Conservation (phyloP, 2,113 vertebrate species). For the Mellivora capensis region DNA sequence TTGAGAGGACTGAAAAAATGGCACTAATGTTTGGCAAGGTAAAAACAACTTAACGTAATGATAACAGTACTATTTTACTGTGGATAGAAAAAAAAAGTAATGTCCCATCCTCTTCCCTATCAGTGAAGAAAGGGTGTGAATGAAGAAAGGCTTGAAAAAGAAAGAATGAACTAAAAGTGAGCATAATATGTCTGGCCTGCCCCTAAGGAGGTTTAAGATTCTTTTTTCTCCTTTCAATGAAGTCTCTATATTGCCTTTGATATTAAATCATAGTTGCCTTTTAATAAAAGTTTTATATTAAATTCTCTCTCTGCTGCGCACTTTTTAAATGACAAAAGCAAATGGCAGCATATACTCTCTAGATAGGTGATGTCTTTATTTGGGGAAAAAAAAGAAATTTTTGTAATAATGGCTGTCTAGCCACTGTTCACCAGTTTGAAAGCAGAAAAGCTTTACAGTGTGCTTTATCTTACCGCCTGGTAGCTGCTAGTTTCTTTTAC, state of each 20-base stretch:
- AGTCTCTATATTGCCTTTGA: background rate
- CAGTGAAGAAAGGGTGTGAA: background rate
- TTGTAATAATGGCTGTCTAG: background rate
- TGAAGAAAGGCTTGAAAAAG: background rate
- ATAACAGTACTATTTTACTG: background rate
- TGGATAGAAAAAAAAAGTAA: background rate
- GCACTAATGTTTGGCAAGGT: background rate
- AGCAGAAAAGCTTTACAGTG: background rate
- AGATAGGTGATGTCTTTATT: conserved; percentile 23
- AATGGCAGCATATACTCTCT: background rate
- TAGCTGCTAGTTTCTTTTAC: background rate
- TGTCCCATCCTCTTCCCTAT: background rate
- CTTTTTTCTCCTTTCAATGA: background rate
- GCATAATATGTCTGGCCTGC: background rate
- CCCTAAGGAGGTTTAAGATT: background rate
- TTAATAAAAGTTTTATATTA: conserved; percentile 49
- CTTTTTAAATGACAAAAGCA: conserved; percentile 40
- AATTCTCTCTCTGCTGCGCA: conserved; percentile 8
- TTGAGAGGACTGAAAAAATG: background rate
- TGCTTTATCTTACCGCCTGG: background rate
- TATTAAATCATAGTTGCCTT: conserved; percentile 45
- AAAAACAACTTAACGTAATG: background rate
- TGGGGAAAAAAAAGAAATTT: background rate
- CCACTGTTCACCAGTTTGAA: background rate
- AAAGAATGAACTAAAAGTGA: background rate